Conservation (phyloP, 2,113 vertebrate genomes). For the Noctilio leporinus region DNA sequence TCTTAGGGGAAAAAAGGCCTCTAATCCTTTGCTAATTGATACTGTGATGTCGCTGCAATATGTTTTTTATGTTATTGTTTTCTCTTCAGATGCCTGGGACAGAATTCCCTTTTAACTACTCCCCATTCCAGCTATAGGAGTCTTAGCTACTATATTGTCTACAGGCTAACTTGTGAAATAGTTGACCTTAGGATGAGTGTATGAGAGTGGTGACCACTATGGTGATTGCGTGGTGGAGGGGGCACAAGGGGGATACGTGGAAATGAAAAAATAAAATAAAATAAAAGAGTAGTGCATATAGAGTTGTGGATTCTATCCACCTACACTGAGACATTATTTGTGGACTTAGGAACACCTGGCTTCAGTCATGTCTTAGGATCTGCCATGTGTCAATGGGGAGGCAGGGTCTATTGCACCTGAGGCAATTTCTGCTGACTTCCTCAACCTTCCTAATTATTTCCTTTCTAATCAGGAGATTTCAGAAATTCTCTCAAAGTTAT, state of each 20-base stretch:
- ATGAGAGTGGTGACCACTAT: neutral
- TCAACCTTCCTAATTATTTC: neutral
- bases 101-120: neutral
- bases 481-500: neutral
- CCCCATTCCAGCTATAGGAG: neutral
- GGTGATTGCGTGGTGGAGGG: no score
- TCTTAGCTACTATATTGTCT: neutral
- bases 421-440: neutral
- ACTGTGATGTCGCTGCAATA: neutral
- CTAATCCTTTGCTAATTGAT: neutral
- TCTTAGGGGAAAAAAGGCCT: neutral
- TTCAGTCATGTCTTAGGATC: neutral
- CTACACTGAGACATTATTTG: neutral
- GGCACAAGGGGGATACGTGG: no score
- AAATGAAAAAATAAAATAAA: no score
- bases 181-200: neutral
- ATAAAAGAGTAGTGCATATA: neutral
- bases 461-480: neutral
- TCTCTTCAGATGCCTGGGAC: neutral
- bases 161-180: neutral
- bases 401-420: neutral
- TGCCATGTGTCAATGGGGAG: neutral
- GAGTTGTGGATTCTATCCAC: neutral
- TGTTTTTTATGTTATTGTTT: neutral
- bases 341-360: neutral